phyloP scores from a whole-genome alignment of 2,113 vertebrate genomes.

The Hyla sarda region DNA sequence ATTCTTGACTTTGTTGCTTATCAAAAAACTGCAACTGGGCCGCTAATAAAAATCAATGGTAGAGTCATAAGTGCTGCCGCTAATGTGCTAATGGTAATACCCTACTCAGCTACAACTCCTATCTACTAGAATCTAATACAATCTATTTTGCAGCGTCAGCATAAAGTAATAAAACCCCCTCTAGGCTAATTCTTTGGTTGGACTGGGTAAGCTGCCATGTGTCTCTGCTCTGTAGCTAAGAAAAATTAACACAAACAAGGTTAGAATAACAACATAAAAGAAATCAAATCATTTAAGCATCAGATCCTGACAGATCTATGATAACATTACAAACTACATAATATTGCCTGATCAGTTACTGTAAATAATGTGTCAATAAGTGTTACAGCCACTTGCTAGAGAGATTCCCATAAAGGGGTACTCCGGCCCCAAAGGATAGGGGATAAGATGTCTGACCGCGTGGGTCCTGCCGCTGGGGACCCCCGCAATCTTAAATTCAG shows the following conservation, averaged over 20 bases:
- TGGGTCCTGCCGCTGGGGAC: too few species aligned
- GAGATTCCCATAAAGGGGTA: too few species aligned
- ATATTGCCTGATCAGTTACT: too few species aligned
- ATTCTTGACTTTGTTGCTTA: too few species aligned
- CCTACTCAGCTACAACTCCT: not conserved
- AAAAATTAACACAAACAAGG: not conserved
- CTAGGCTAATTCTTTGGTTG: not conserved
- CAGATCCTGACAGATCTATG: not conserved
- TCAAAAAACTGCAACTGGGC: not conserved
- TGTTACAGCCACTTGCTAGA: too few species aligned
- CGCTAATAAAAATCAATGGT: constrained; percentile 34
- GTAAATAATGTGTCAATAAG: too few species aligned
- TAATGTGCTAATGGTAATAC: not conserved
- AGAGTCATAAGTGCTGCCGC: not conserved
- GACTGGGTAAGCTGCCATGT: not conserved
- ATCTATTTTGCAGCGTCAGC: not conserved
- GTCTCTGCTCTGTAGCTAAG: not conserved
- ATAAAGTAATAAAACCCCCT: not conserved
- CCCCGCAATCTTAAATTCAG: too few species aligned
- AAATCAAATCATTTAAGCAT: not conserved
- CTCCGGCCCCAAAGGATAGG: too few species aligned
- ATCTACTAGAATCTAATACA: not conserved
- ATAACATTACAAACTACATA: too few species aligned
- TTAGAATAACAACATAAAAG: not conserved
- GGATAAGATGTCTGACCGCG: too few species aligned